A percentile compares a stretch with the other conserved stretches of the same genome.
phyloP scores from a whole-genome alignment of 2,113 vertebrate species.

The Epinephelus cyanopodus region DNA sequence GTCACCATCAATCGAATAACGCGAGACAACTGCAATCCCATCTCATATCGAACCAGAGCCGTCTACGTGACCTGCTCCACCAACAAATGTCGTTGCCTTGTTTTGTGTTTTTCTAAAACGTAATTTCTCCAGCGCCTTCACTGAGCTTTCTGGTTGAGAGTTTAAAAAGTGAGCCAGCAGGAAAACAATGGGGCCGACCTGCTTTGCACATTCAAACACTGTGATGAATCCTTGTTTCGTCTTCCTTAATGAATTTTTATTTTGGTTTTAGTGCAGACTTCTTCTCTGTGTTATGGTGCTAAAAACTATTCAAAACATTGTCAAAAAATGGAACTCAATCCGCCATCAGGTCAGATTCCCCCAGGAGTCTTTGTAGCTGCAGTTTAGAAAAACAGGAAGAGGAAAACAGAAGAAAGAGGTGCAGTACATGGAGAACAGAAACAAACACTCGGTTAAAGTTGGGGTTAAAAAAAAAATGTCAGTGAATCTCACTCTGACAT shows the following conservation, averaged over 20 bases:
- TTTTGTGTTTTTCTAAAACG: no score
- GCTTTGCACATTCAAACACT: slow-evolving; percentile 6
- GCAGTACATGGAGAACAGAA: slow-evolving; percentile 33
- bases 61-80: slow-evolving; percentile 52
- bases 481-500: slow-evolving; percentile 42
- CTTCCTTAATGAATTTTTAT: slow-evolving; percentile 52
- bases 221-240: background rate
- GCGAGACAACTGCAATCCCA: slow-evolving; percentile 50
- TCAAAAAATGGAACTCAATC: slow-evolving; percentile 10
- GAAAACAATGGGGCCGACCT: background rate
- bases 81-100: slow-evolving; percentile 7
- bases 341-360: background rate
- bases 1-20: slow-evolving; percentile 64
- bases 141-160: background rate
- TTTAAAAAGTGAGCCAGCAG: background rate
- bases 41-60: slow-evolving; percentile 55
- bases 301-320: slow-evolving; percentile 50
- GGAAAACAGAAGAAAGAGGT: slow-evolving; percentile 8
- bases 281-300: slow-evolving; percentile 46
- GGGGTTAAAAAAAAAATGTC: slow-evolving; percentile 5
- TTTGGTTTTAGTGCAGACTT: slow-evolving; percentile 57
- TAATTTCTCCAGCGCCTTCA: background rate
- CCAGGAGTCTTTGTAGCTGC: background rate
- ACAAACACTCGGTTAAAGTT: slow-evolving; percentile 15
- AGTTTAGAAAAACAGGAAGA: background rate